Percentiles rank a stretch among this genome's conserved stretches.
phyloP scores from a whole-genome alignment of 2,888 invertebrate species.

The Conchocele bisecta region DNA sequence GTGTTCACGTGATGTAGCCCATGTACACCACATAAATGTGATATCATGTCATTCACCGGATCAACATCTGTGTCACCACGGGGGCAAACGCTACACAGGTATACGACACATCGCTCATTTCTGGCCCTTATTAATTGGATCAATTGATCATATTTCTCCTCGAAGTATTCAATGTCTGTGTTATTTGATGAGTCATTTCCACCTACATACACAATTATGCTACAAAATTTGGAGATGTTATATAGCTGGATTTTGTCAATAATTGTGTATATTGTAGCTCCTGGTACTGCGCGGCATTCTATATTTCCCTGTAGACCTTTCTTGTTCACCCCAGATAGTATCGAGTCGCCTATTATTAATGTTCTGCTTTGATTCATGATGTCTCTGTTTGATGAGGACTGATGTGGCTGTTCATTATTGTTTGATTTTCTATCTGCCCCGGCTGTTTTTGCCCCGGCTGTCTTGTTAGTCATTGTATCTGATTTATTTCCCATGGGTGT shows the following conservation, averaged over 20 bases:
- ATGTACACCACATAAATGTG: neutral
- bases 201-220: slow-evolving; percentile 3
- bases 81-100: slow-evolving; percentile 2
- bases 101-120: neutral
- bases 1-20: neutral
- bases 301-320: neutral
- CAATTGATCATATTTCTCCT: slow-evolving; percentile 5
- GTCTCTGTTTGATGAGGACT: no score
- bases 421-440: no score
- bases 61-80: slow-evolving; percentile 6
- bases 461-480: no score
- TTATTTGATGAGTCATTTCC: slow-evolving; percentile 8
- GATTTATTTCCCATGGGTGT: no score
- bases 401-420: no score
- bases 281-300: neutral
- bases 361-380: neutral
- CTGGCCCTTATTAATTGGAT: neutral
- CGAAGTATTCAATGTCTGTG: slow-evolving; percentile 1
- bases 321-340: slow-evolving; percentile 2
- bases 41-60: neutral
- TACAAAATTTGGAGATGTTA: neutral
- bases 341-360: neutral
- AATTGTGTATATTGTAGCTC: neutral
- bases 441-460: no score
- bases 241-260: neutral